Base-by-base conservation (phyloP, 2,888 invertebrate genomes). In the Parelbella ahira region DNA sequence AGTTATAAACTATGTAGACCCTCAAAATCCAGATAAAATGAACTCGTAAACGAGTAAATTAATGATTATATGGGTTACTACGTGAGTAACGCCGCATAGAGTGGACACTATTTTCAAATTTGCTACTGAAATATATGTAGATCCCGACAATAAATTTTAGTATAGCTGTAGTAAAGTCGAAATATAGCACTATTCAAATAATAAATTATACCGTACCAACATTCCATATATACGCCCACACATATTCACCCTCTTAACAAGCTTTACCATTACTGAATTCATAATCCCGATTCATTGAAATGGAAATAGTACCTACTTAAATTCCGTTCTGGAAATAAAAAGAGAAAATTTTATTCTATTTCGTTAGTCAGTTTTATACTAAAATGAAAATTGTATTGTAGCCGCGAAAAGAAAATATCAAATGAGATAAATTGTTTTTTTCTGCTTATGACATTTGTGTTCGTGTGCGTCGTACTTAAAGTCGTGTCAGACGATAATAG, bases 401-500 rank as follows among this genome's bases (percentile, higher is more conserved):
- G 6, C 25, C 25, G 25, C 12, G 6, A 27, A 15, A 27, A 27
- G 11, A 11, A 27, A 27, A 15, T 15, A 15, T 15, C 15, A n/a
- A n/a, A n/a, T n/a, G n/a, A n/a, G n/a, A n/a, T n/a, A n/a, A n/a
- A n/a, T n/a, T n/a, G n/a, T n/a, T n/a, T n/a, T n/a, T n/a, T n/a
- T n/a, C n/a, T n/a, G n/a, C n/a, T n/a, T n/a, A n/a, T n/a, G n/a
- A 20, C 20, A 28, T 13, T 25, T 19, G 7, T 18, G n/a, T n/a
- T n/a, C 23, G 20, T 18, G 29, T 2, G 34, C 21, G 13, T 12
- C 28, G 19, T 29, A 24, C 38, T 39, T 20, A 33, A 19, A 37
- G 27, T 7, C 25, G 30, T 45, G 18, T 24, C 15, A 21, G 29
- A 20, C 39, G 30, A 32, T 43, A 45, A 58, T 54, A 68, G 66